phyloP scores from a whole-genome alignment of 2,888 invertebrate species.

The Drosophila suboccidentalis region DNA sequence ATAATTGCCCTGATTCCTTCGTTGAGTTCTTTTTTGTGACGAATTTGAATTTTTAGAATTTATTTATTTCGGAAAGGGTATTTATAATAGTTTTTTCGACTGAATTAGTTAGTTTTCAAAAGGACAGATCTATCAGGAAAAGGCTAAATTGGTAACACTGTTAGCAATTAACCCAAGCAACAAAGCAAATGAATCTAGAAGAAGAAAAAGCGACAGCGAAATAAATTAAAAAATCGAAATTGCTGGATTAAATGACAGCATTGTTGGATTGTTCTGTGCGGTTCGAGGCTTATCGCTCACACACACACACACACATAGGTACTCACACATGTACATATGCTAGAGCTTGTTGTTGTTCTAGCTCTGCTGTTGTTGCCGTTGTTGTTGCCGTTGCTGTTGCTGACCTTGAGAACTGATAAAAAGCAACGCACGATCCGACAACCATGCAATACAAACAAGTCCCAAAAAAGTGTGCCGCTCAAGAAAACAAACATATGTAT shows the following conservation, averaged over 20 bases:
- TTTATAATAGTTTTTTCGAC: no score
- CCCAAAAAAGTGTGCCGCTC: conserved; percentile 42
- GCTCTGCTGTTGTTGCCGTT: conserved; percentile 1
- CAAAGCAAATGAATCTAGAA: not conserved
- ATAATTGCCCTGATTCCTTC: no score
- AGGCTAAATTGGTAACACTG: no score
- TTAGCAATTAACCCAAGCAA: conserved; percentile 11
- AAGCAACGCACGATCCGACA: conserved; percentile 38
- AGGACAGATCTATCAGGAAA: no score
- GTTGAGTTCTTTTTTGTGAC: no score
- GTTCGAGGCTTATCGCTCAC: conserved; percentile 36
- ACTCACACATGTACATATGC: not conserved
- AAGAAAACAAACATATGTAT: conserved; percentile 31
- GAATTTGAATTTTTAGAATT: no score
- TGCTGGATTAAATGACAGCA: conserved; percentile 8
- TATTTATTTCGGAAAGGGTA: no score
- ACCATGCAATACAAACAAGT: conserved; percentile 43
- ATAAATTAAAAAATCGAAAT: conserved; percentile 28
- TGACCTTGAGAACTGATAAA: conserved; percentile 61
- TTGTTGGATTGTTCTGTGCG: conserved; percentile 28
- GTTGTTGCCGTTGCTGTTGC: conserved; percentile 5
- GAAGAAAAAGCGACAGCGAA: not conserved
- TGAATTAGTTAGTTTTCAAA: no score
- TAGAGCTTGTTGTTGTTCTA: conserved; percentile 3
- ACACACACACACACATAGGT: not conserved